Evolutionary conservation across 1,140 invertebrate species (phyloP).

Genomic region (Drosophila watanabei): DNA sequence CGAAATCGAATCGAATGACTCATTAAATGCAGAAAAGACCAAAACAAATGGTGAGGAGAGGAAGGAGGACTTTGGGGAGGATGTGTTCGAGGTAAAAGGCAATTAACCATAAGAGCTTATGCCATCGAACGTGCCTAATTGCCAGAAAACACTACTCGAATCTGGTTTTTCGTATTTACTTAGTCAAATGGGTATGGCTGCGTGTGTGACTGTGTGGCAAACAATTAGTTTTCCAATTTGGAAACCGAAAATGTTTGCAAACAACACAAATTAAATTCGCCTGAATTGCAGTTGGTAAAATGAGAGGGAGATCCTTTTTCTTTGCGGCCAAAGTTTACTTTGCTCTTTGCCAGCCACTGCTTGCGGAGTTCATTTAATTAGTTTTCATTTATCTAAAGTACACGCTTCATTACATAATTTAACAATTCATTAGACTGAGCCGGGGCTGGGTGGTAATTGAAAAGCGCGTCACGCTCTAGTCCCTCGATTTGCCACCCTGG

Average conservation of each 20-base stretch:
- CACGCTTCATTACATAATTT: conserved; percentile 78
- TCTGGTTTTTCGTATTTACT: conserved; percentile 42
- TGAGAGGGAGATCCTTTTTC: conserved; percentile 15
- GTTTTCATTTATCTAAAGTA: conserved; percentile 79
- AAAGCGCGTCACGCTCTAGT: conserved; percentile 66
- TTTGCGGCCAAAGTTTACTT: conserved; percentile 47
- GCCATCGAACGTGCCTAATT: conserved; percentile 68
- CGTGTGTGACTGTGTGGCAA: conserved; percentile 47
- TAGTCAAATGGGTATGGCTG: conserved; percentile 53
- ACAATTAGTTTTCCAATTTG: conserved; percentile 75
- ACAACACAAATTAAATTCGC: conserved; percentile 65
- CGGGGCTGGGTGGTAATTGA: conserved; percentile 62
- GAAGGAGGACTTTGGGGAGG: not conserved
- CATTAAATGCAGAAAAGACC: conserved; percentile 62
- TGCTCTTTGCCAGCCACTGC: conserved; percentile 36
- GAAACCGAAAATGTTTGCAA: conserved; percentile 64
- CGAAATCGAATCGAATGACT: conserved; percentile 65
- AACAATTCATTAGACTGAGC: conserved; percentile 76
- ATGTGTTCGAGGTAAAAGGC: conserved; percentile 45
- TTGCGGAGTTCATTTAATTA: conserved; percentile 70
- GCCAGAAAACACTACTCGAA: conserved; percentile 46
- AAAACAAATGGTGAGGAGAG: conserved; percentile 11
- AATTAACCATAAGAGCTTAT: conserved; percentile 69
- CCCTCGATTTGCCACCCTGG: conserved; percentile 27
- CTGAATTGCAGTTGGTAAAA: conserved; percentile 24